A percentile compares a stretch with the other conserved stretches of the same genome.
phyloP scores from a whole-genome alignment of 2,113 vertebrate genomes.

The Heterochromis multidens region DNA sequence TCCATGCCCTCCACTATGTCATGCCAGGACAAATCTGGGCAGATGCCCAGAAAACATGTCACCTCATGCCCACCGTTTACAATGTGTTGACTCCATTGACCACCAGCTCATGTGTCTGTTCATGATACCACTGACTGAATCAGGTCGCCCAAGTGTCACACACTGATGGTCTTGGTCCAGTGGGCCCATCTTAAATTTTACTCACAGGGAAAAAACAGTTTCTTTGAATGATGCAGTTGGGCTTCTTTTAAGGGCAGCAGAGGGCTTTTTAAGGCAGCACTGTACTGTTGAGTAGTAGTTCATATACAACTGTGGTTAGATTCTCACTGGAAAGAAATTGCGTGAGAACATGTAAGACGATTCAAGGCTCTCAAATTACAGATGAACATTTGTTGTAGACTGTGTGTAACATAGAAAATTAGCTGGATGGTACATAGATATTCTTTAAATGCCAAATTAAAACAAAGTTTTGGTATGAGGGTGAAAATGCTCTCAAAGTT shows the following conservation, averaged over 20 bases:
- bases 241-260: neutral
- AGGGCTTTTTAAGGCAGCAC: no score
- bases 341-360: neutral
- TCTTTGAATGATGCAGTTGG: neutral
- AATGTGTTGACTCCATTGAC: slow-evolving; percentile 52
- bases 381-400: neutral
- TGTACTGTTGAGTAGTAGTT: neutral
- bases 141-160: neutral
- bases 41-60: slow-evolving; percentile 55
- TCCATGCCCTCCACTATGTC: slow-evolving; percentile 56
- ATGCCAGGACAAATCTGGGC: slow-evolving; percentile 64
- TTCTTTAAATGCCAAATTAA: neutral
- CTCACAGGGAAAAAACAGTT: neutral
- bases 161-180: neutral
- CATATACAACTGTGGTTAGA: neutral
- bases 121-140: slow-evolving; percentile 25
- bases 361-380: accelerated
- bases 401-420: neutral
- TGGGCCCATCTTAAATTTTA: neutral
- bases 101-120: slow-evolving; percentile 48
- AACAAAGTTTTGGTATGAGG: neutral
- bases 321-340: neutral
- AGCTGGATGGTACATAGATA: neutral
- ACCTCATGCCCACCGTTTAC: slow-evolving; percentile 55
- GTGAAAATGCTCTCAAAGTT: neutral